Evolutionary conservation across 2,888 invertebrate species (phyloP).

Genomic region (Orchesellides sinensis): DNA sequence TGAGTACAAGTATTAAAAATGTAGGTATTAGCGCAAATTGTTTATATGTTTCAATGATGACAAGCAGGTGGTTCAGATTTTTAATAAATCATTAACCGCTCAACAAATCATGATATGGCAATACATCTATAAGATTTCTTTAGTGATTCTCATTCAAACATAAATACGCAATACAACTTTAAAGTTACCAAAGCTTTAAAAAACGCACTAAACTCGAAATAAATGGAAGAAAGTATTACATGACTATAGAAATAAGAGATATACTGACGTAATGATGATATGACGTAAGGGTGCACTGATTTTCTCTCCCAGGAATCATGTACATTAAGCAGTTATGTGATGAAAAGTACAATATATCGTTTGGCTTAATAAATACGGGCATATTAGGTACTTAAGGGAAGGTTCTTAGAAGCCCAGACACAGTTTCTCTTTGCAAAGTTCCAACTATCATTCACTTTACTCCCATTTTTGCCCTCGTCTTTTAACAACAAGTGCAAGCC

Average conservation of each 20-base stretch:
- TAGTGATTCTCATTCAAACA: no score
- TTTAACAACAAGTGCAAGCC: conserved; percentile 58
- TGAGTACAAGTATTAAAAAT: no score
- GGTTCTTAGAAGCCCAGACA: conserved; percentile 50
- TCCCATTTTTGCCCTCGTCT: conserved; percentile 18
- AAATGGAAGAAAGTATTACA: no score
- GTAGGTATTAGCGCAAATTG: no score
- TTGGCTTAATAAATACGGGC: conserved; percentile 38
- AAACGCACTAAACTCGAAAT: no score
- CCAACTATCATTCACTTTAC: conserved; percentile 48
- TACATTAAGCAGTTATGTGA: background rate
- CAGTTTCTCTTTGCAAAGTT: conserved; percentile 54
- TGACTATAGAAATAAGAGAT: conserved; percentile 5
- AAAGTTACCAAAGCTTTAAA: no score
- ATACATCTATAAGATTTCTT: no score
- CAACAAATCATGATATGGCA: no score
- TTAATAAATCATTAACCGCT: no score
- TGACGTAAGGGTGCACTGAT: conserved; percentile 15
- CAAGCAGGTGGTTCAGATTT: no score
- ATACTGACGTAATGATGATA: background rate
- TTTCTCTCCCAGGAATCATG: conserved; percentile 17
- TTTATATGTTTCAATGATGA: no score
- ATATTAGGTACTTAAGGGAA: conserved; percentile 61
- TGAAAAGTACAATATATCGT: conserved; percentile 18
- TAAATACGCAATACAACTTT: no score